Percentiles rank a stretch among this genome's conserved stretches.
These are phyloP conservation scores for Balaeniceps rex DNA, from an alignment of 2,113 vertebrate species.

Conservation along the genomic window DNA sequence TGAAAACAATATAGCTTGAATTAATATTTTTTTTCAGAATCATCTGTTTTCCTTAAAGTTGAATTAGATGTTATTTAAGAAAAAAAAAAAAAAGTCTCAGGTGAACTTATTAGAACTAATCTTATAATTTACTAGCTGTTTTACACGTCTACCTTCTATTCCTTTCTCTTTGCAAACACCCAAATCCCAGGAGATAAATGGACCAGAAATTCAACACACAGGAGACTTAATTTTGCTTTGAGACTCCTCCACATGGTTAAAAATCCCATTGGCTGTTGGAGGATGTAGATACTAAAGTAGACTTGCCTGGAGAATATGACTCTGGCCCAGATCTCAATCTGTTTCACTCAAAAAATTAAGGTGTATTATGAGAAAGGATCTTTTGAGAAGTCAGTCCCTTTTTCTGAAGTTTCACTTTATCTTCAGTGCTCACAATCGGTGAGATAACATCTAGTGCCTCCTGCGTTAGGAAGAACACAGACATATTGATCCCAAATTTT, in stretches of 20 bases:
- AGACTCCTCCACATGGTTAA: not conserved
- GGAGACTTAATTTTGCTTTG: not conserved
- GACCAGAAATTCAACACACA: not conserved
- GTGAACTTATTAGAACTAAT: not conserved
- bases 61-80: not conserved
- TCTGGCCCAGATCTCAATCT: not conserved
- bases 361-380: not conserved
- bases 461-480: not conserved
- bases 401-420: not conserved
- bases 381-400: not conserved
- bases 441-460: not conserved
- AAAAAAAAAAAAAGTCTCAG: not conserved
- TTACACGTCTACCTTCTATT: not conserved
- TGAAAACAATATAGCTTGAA: not conserved
- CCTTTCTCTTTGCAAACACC: not conserved
- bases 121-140: not conserved
- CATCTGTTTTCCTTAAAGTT: not conserved
- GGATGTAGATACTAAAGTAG: not conserved
- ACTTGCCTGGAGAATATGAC: not conserved
- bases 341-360: not conserved
- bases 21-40: not conserved
- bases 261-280: not conserved
- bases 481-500: not conserved
- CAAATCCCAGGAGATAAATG: not conserved
- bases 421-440: not conserved